Evolutionary conservation across 2,113 vertebrate genomes (phyloP).

Genomic region (Nyctereutes procyonoides): DNA sequence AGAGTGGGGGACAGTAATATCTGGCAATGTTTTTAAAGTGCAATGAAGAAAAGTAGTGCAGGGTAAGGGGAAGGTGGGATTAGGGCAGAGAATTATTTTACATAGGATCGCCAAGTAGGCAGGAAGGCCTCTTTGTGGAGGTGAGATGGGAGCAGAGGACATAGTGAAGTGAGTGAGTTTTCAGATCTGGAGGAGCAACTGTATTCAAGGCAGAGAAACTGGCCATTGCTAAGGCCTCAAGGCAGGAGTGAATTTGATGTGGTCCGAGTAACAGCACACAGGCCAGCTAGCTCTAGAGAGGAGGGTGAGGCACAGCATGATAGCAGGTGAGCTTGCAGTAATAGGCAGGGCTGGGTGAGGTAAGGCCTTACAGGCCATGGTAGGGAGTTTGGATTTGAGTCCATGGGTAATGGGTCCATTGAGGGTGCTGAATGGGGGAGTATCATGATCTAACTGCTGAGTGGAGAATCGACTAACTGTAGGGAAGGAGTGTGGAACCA

Average conservation of each 20-base stretch:
- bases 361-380: neutral
- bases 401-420: no score
- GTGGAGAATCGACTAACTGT: neutral
- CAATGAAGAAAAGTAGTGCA: neutral
- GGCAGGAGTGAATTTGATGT: neutral
- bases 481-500: neutral
- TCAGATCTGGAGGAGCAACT: neutral
- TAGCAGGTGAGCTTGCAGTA: neutral
- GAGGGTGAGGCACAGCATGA: neutral
- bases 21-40: neutral
- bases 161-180: neutral
- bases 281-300: neutral
- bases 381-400: constrained; percentile 7
- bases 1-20: neutral
- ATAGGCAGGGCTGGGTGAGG: neutral
- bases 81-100: neutral
- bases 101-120: neutral
- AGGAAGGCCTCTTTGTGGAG: neutral
- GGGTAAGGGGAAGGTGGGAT: neutral
- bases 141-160: neutral
- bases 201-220: neutral
- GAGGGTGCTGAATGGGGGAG: neutral
- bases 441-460: neutral
- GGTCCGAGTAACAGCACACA: neutral
- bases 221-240: neutral